phyloP scores from a whole-genome alignment of 2,888 invertebrate genomes.

The Drosophila merina region DNA sequence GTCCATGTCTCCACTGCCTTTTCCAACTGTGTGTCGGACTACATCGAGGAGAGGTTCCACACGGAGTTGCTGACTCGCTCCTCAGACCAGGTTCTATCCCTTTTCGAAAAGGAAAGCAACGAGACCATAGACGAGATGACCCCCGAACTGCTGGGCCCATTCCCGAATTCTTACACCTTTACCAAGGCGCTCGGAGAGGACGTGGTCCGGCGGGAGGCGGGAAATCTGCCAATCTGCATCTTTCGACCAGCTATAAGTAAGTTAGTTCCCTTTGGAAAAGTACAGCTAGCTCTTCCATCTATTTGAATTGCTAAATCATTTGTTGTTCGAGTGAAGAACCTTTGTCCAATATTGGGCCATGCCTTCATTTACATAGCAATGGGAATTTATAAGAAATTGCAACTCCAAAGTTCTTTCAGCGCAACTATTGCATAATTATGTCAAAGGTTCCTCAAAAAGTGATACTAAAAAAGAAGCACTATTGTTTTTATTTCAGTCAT shows the following conservation, averaged over 20 bases:
- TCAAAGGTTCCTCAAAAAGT: neutral
- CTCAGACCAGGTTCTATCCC: neutral
- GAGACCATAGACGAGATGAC: conserved; percentile 66
- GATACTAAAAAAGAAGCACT: no score
- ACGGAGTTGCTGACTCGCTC: conserved; percentile 45
- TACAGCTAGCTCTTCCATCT: neutral
- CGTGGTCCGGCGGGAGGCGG: conserved; percentile 85
- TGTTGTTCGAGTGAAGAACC: neutral
- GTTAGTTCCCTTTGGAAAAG: conserved; percentile 42
- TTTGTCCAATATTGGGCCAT: neutral
- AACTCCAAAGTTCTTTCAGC: neutral
- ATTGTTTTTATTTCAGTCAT: conserved; percentile 28
- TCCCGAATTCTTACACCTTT: conserved; percentile 89
- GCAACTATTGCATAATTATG: neutral
- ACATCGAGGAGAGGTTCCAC: conserved; percentile 84
- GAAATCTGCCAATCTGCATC: conserved; percentile 86
- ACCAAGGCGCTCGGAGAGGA: conserved; percentile 89
- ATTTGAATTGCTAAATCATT: neutral
- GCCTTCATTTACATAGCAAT: neutral
- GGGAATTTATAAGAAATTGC: neutral
- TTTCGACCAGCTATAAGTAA: conserved; percentile 88
- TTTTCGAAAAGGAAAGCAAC: neutral
- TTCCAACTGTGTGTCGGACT: conserved; percentile 85
- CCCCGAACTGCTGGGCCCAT: conserved; percentile 61
- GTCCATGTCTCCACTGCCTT: conserved; percentile 89